Evolutionary conservation across 2,113 vertebrate species (phyloP).

Genomic region (Phoenicopterus ruber): DNA sequence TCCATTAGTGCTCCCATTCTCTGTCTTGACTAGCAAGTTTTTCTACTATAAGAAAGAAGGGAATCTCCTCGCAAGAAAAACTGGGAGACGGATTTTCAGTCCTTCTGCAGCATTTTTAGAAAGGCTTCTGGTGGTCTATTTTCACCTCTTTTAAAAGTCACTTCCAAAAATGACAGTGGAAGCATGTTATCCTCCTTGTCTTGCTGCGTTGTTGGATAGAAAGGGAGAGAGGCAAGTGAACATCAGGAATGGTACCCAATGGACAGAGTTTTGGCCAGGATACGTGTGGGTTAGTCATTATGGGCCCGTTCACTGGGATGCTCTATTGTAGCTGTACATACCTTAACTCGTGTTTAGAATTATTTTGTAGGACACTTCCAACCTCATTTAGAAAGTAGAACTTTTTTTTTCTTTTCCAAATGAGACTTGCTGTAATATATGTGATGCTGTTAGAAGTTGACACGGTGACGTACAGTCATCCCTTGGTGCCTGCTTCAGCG

Average conservation of each 20-base stretch:
- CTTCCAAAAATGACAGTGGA: not conserved
- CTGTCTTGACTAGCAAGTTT: not conserved
- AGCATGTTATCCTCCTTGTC: not conserved
- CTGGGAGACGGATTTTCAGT: not conserved
- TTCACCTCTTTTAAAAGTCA: not conserved
- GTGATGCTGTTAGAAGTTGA: not conserved
- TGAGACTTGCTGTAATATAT: not conserved
- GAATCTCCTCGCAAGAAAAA: not conserved
- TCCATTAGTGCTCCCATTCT: not conserved
- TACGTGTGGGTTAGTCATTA: not conserved
- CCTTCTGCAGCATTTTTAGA: not conserved
- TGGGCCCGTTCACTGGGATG: not conserved
- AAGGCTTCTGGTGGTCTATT: not conserved
- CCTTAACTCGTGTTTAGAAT: not conserved
- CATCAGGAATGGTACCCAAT: not conserved
- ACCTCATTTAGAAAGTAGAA: not conserved
- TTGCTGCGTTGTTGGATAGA: rapidly evolving
- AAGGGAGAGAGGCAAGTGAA: not conserved
- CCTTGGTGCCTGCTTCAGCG: not conserved
- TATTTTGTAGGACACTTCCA: not conserved
- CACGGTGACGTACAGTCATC: not conserved
- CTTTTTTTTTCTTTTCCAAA: not conserved
- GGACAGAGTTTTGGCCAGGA: not conserved
- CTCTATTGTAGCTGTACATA: rapidly evolving
- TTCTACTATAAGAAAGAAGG: not conserved